These are phyloP conservation scores for Toxotes lorentzi DNA, from an alignment of 2,797 vertebrate genomes.

Conservation along the genomic window DNA sequence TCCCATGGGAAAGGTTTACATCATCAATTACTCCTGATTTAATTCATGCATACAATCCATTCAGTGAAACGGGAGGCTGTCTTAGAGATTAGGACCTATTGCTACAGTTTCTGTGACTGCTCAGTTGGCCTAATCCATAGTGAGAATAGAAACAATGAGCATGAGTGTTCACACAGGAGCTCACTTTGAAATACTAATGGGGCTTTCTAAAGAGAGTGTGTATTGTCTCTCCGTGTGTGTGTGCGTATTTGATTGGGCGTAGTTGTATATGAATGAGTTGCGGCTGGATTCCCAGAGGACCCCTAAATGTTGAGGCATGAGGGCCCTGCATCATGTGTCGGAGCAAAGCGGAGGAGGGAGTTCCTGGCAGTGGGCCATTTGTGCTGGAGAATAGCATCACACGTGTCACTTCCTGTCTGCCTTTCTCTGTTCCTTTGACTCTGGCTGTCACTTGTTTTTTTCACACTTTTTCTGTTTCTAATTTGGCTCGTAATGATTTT, in stretches of 20 bases:
- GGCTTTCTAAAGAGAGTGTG: slow-evolving; percentile 43
- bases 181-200: slow-evolving; percentile 72
- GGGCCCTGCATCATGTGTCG: slow-evolving; percentile 44
- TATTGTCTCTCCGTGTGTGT: slow-evolving; percentile 46
- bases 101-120: slow-evolving; percentile 60
- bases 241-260: slow-evolving; percentile 26
- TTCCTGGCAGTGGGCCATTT: slow-evolving; percentile 44
- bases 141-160: slow-evolving; percentile 65
- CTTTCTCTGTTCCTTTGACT: slow-evolving; percentile 22
- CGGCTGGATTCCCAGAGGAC: slow-evolving; percentile 68
- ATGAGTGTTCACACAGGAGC: slow-evolving; percentile 61
- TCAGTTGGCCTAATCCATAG: slow-evolving; percentile 66
- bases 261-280: slow-evolving; percentile 59
- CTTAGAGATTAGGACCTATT: slow-evolving; percentile 62
- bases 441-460: background rate
- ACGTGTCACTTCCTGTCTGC: slow-evolving; percentile 59
- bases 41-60: slow-evolving; percentile 55
- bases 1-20: slow-evolving; percentile 60
- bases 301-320: slow-evolving; percentile 41
- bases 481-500: slow-evolving; percentile 9
- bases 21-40: slow-evolving; percentile 57
- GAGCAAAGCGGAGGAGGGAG: slow-evolving; percentile 35
- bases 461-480: background rate
- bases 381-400: slow-evolving; percentile 33
- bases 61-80: slow-evolving; percentile 38